Evolutionary conservation across 2,113 vertebrate species (phyloP).

Genomic region (Channa argus): DNA sequence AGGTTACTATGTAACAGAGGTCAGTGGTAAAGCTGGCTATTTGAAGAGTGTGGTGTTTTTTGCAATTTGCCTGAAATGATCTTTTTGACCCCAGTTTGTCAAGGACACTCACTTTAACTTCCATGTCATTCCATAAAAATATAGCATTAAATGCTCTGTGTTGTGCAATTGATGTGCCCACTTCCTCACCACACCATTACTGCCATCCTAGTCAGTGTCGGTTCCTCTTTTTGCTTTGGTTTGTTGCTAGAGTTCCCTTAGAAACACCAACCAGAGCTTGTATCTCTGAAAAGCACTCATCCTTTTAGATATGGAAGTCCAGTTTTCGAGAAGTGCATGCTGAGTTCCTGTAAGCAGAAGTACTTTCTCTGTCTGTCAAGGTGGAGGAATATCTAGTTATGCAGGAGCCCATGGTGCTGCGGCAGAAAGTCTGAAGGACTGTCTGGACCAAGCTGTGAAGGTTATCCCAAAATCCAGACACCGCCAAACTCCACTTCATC

Average conservation of each 20-base stretch:
- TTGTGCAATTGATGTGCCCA: slow-evolving; percentile 26
- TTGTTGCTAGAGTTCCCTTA: slow-evolving; percentile 24
- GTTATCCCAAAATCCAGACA: slow-evolving; percentile 81
- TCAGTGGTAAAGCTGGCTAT: too few relatives aligned
- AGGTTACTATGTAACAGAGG: too few relatives aligned
- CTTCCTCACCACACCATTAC: slow-evolving; percentile 30
- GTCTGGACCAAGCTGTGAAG: slow-evolving; percentile 79
- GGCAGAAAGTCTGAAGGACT: slow-evolving; percentile 72
- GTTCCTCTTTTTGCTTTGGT: slow-evolving; percentile 35
- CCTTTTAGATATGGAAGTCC: slow-evolving; percentile 26
- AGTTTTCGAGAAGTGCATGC: neutral
- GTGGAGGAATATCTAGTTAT: slow-evolving; percentile 80
- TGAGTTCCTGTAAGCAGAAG: slow-evolving; percentile 20
- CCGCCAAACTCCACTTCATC: slow-evolving; percentile 76
- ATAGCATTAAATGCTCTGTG: neutral
- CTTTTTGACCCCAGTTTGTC: neutral
- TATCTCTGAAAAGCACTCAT: neutral
- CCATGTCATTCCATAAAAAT: neutral
- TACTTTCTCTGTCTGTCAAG: slow-evolving; percentile 42
- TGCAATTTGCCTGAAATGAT: neutral
- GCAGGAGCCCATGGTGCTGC: slow-evolving; percentile 58
- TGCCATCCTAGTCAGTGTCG: slow-evolving; percentile 2
- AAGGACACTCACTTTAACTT: slow-evolving; percentile 36
- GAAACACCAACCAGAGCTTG: slow-evolving; percentile 21
- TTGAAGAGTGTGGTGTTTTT: too few relatives aligned